Base-by-base conservation (phyloP, 2,113 vertebrate species). In the Isurus oxyrinchus region DNA sequence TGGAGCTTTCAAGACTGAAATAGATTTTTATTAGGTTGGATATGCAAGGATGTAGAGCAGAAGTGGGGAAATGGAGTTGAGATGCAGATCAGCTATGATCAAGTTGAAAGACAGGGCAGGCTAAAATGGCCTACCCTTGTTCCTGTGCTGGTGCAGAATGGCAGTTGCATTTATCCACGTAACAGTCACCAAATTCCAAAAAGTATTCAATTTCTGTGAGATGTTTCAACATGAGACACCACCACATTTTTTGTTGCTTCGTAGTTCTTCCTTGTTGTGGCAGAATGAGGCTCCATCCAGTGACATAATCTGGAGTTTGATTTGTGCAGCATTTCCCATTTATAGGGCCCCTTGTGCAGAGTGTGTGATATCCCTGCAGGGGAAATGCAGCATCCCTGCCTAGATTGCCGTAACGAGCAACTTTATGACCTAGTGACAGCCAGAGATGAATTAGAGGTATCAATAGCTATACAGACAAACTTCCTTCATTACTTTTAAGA, bases 381-480 rank as follows among this genome's bases (percentile, higher is more conserved):
- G 61, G 35, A 3, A 11, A 40, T 63, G 5, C 16, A 40, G 59
- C 35, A 40, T n/a, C n/a, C 40, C 59, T n/a, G 31, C 40, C 59
- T 63, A n/a, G 90, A 66, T 59, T 94, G 90, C 35, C 19, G 19
- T 63, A 93, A 93, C 59, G 14, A 93, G n/a, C 59, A 40, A 94
- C 57, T 63, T 94, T 66, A 94, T 63, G 90, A 94, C 21, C n/a
- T 40, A 94, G 90, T 8, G 90, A 94, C 59, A 66, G 90, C 31
- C 16, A 66, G 59, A 94, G 90, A 63, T 94, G 90, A 94, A 94
- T 66, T 40, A 94, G 90, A 40, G 90, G 90, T 35, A 63, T n/a
- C 90, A 94, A 94, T 63, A 94, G 59, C 90, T 94, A 35, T 40
- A 63, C 59, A 40, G 61, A 94, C 5, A 94, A 94, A 23, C 53